phyloP scores from a whole-genome alignment of 92 coral and sea anemone species.

The Desmophyllum pertusum region DNA sequence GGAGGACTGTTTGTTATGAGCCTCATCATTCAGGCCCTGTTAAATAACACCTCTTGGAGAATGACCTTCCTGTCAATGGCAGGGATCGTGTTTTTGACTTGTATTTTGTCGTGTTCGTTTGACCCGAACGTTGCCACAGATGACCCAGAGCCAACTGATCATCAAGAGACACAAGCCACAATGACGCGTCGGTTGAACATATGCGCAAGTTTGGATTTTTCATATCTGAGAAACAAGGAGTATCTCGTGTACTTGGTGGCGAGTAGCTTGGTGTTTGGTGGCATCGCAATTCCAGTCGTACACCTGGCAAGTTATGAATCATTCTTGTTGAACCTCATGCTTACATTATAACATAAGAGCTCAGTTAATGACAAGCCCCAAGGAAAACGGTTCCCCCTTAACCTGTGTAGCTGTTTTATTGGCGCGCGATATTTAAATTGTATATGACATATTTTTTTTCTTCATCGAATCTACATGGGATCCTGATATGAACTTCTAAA shows the following conservation, averaged over 20 bases:
- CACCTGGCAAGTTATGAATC: conserved; percentile 5
- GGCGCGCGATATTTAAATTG: too few species aligned
- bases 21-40: conserved; percentile 20
- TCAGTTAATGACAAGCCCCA: too few species aligned
- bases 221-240: conserved; percentile 15
- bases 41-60: conserved; percentile 20
- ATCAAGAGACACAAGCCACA: neutral
- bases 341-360: too few species aligned
- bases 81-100: conserved; percentile 2
- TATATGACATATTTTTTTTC: too few species aligned
- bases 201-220: neutral
- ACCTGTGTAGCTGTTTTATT: too few species aligned
- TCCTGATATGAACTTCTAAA: too few species aligned
- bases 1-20: conserved; percentile 9
- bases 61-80: conserved; percentile 12
- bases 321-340: too few species aligned
- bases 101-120: conserved; percentile 13
- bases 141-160: neutral
- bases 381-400: too few species aligned
- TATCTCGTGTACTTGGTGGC: neutral
- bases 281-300: neutral
- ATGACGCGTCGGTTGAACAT: neutral
- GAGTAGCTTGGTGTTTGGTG: neutral
- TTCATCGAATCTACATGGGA: too few species aligned
- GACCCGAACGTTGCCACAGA: conserved; percentile 3